A percentile compares a stretch with the other conserved stretches of the same genome.
These are phyloP conservation scores for Pseudotriccus pelzelni DNA, from an alignment of 2,797 vertebrate species.

Conservation along the genomic window DNA sequence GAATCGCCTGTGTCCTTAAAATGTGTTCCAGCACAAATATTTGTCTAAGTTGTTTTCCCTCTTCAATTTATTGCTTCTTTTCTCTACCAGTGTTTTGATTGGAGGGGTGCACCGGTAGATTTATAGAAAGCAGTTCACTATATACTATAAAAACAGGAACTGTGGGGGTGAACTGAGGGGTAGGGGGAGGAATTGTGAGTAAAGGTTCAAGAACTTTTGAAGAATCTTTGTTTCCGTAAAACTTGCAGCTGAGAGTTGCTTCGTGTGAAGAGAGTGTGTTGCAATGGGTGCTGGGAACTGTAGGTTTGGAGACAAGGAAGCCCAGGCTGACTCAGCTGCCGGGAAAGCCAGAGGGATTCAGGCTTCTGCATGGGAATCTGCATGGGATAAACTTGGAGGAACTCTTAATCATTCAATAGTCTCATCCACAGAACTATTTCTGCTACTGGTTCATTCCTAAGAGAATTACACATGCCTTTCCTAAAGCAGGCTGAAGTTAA, in stretches of 20 bases:
- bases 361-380: background rate
- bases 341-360: background rate
- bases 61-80: background rate
- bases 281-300: background rate
- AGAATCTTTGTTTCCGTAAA: background rate
- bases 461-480: background rate
- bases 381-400: background rate
- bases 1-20: background rate
- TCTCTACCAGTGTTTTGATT: background rate
- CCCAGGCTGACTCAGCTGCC: background rate
- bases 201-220: background rate
- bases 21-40: background rate
- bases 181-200: background rate
- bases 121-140: background rate
- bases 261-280: background rate
- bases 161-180: background rate
- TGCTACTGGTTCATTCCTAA: background rate
- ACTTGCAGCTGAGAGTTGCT: background rate
- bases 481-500: background rate
- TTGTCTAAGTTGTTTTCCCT: background rate
- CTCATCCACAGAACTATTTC: background rate
- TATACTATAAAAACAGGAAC: background rate
- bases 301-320: background rate
- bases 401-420: background rate
- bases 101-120: background rate